Base-by-base conservation (phyloP, 2,888 invertebrate species). In the Eurytoma californica region DNA sequence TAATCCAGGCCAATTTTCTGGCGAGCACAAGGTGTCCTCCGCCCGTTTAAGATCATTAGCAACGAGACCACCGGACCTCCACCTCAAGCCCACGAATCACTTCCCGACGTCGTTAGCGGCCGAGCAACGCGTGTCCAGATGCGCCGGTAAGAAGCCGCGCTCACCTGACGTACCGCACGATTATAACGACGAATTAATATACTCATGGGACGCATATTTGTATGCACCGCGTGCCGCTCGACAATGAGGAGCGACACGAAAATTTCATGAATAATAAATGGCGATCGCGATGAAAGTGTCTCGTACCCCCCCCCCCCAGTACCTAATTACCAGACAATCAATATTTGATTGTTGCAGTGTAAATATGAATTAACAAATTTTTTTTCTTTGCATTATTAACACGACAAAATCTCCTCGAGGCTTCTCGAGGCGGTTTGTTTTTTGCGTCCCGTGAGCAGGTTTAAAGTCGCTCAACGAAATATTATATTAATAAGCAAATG, bases 241-340 rank as follows among this genome's bases (percentile, higher is more conserved):
- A 49, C 20, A 66, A 39, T 66, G 12, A 67, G 18, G 55, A 30
- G 39, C 12, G 58, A 14, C 3, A 47, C 24, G 69, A 16, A 69
- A 69, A 69, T 69, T 58, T 69, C 69, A 69, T 58, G 57, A 58
- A 69, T 69, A 55, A 69, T 69, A 3, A 69, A 69, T 69, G 47
- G 47, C 3, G 20, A 18, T 16, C 68, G 55, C 69, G 58, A 69
- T 58, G 69, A 58, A 69, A 69, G 58, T 58, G 20, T 58, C 58
- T 57, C 47, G 47, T 57, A 53, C 28, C 55, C 30, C 30, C 55
- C 55, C 51, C n/a, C n/a, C 49, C 28, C 14, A 18, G 18, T n/a
- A 57, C 57, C 24, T 60, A 12, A 14, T 60, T 60, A 13, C 24
- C 24, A 13, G 5, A 55, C 9, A 68, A 68, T 30, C 30, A 68